Evolutionary conservation across 2,797 vertebrate species (phyloP).

Genomic region (Siniperca scherzeri): DNA sequence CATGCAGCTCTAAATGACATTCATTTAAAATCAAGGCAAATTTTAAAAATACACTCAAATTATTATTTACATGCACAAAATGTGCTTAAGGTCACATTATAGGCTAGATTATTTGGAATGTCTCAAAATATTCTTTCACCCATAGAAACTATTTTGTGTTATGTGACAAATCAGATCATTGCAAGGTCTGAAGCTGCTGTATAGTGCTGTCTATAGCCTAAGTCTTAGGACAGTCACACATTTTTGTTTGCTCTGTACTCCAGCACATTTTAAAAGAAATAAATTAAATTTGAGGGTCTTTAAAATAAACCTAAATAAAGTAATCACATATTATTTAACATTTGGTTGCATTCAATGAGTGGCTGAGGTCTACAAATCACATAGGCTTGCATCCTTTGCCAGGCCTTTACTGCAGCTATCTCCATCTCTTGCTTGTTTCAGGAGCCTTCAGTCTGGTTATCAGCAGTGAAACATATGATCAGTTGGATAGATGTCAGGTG

Average conservation of each 20-base stretch:
- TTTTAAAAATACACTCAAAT: not conserved
- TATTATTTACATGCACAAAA: not conserved
- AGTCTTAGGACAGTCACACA: not conserved
- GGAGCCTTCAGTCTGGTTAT: not conserved
- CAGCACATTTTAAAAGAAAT: not conserved
- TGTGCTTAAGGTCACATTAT: not conserved
- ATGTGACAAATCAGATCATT: not conserved
- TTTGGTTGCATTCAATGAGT: not conserved
- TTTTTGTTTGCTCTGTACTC: not conserved
- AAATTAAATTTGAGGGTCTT: not conserved
- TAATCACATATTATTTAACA: not conserved
- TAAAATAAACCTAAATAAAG: not conserved
- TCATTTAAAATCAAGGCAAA: not conserved
- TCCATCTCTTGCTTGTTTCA: not conserved
- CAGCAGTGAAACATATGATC: constrained; percentile 9
- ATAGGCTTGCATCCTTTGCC: not conserved
- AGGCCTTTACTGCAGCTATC: not conserved
- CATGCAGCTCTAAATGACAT: not conserved
- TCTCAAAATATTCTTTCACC: not conserved
- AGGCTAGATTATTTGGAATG: not conserved
- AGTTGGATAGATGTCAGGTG: constrained; percentile 18
- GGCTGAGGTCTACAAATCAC: not conserved
- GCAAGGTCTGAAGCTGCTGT: not conserved
- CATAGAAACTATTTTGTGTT: not conserved
- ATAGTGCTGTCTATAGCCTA: not conserved